Evolutionary conservation across 2,113 vertebrate species (phyloP).

Genomic region (Anoura caudifer): DNA sequence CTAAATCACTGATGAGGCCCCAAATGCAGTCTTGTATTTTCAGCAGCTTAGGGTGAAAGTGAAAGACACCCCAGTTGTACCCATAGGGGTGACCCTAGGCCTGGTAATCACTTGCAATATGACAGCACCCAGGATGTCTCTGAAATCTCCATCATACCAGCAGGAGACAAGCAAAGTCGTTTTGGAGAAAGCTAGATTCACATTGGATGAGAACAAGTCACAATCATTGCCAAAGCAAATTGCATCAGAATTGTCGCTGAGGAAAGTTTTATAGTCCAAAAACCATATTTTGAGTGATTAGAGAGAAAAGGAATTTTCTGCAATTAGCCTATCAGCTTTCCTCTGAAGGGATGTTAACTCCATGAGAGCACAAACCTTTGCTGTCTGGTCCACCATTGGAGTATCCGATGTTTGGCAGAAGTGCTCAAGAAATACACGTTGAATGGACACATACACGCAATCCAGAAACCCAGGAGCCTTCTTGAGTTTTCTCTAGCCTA

Average conservation of each 20-base stretch:
- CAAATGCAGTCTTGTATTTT: background rate
- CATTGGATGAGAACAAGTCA: background rate
- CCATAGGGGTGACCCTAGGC: background rate
- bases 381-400: no score
- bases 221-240: background rate
- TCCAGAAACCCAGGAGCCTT: background rate
- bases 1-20: background rate
- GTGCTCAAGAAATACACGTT: background rate
- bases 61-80: background rate
- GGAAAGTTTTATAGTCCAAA: background rate
- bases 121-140: background rate
- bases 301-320: background rate
- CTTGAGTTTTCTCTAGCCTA: background rate
- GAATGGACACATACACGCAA: background rate
- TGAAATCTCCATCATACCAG: background rate
- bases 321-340: background rate
- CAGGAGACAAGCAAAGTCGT: background rate
- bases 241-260: background rate
- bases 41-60: background rate
- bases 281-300: background rate
- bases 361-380: background rate
- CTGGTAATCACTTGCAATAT: background rate
- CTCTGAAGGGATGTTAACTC: background rate
- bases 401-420: background rate
- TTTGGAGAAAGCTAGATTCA: constrained; percentile 14